These are phyloP conservation scores for Hippocampus barbouri DNA, from an alignment of 2,113 vertebrate species.

Conservation along the genomic window DNA sequence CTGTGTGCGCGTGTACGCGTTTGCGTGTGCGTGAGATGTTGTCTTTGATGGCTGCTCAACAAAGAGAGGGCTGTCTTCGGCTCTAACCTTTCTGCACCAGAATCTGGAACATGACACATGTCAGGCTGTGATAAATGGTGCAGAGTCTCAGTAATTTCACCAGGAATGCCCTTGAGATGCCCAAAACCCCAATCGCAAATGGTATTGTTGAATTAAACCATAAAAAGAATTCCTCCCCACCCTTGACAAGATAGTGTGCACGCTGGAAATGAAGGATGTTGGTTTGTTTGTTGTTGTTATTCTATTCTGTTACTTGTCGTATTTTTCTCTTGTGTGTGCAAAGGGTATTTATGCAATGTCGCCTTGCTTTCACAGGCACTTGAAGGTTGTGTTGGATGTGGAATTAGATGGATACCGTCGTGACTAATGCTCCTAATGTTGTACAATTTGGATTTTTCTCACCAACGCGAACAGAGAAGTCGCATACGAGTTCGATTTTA, in stretches of 20 bases:
- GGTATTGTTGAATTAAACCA: slow-evolving; percentile 99
- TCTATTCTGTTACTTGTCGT: slow-evolving; percentile 29
- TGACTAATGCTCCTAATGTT: background rate
- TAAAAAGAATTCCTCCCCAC: slow-evolving; percentile 79
- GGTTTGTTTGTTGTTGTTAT: slow-evolving; percentile 15
- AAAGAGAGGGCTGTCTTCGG: slow-evolving; percentile 94
- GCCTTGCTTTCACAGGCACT: background rate
- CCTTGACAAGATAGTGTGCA: slow-evolving; percentile 65
- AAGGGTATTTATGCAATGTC: slow-evolving; percentile 3
- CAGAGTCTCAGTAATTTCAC: slow-evolving; percentile 99
- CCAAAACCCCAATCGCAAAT: slow-evolving; percentile 97
- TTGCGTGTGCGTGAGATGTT: slow-evolving; percentile 56
- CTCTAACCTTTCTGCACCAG: slow-evolving; percentile 96
- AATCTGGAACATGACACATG: slow-evolving; percentile 99
- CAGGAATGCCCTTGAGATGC: slow-evolving; percentile 99
- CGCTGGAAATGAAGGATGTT: slow-evolving; percentile 43
- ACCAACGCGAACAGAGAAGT: background rate
- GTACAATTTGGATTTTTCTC: background rate
- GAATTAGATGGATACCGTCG: background rate
- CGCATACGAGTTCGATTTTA: background rate
- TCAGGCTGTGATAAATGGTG: slow-evolving; percentile 99
- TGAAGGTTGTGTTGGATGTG: background rate
- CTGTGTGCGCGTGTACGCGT: background rate
- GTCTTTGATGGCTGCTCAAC: slow-evolving; percentile 91
- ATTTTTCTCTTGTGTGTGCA: slow-evolving; percentile 11